A percentile compares a stretch with the other conserved stretches of the same genome.
These are phyloP conservation scores for Gobionotothen gibberifrons DNA, from an alignment of 2,797 vertebrate species.

Conservation along the genomic window DNA sequence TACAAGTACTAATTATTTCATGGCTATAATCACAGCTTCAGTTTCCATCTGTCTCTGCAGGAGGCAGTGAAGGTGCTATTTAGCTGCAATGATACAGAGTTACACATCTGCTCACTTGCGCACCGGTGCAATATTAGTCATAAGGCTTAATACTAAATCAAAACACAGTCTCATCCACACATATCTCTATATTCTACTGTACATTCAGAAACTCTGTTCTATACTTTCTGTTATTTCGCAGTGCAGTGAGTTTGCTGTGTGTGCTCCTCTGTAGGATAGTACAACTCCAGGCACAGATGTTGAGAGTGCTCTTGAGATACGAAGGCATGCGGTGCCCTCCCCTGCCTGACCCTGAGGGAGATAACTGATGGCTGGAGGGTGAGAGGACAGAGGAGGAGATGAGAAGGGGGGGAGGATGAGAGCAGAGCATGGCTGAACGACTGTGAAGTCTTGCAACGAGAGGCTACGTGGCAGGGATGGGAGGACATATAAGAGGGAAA, in stretches of 20 bases:
- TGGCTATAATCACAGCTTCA: neutral
- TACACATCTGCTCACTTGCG: neutral
- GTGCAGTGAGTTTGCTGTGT: conserved; percentile 11
- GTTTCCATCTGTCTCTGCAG: neutral
- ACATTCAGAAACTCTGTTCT: neutral
- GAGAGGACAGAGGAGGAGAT: conserved; percentile 45
- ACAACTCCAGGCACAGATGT: conserved; percentile 49
- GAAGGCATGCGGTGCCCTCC: conserved; percentile 44
- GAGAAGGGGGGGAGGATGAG: conserved; percentile 25
- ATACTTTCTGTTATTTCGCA: neutral
- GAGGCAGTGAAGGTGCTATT: neutral
- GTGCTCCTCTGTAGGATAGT: conserved; percentile 18
- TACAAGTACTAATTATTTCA: neutral
- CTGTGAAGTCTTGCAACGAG: conserved; percentile 19
- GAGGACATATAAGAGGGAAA: conserved; percentile 5
- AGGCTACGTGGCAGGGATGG: conserved; percentile 8
- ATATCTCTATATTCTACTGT: too few relatives aligned
- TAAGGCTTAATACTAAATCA: neutral
- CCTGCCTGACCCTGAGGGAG: conserved; percentile 49
- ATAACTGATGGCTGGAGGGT: conserved; percentile 60
- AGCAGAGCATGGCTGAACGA: conserved; percentile 26
- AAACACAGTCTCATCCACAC: neutral
- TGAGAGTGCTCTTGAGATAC: conserved; percentile 44
- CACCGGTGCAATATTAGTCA: neutral
- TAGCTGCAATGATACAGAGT: neutral